Percentiles rank a stretch among this genome's conserved stretches.
phyloP scores from a whole-genome alignment of 2,113 vertebrate genomes.

The Dipodomys stephensi region DNA sequence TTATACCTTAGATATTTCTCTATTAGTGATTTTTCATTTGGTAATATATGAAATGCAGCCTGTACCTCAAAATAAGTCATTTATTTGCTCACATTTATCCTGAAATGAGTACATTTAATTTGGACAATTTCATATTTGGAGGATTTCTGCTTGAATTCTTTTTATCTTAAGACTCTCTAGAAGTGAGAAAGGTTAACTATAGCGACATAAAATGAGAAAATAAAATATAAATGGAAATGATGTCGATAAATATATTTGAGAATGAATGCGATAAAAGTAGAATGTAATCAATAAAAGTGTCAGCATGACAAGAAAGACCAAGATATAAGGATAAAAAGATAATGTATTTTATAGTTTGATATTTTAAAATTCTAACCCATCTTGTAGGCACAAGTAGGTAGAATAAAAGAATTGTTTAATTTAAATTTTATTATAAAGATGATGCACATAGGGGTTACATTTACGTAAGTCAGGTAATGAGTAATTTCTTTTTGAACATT shows the following conservation, averaged over 20 bases:
- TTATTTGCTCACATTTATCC: conserved; percentile 36
- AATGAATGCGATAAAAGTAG: conserved; percentile 45
- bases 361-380: conserved; percentile 29
- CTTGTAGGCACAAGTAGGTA: background rate
- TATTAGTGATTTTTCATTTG: conserved; percentile 1
- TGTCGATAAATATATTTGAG: conserved; percentile 56
- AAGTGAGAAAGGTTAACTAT: conserved; percentile 55
- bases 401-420: no score
- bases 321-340: conserved; percentile 11
- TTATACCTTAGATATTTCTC: background rate
- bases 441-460: no score
- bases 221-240: conserved; percentile 56
- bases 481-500: no score
- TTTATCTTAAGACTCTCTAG: conserved; percentile 45
- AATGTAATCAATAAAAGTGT: conserved; percentile 52
- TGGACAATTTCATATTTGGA: conserved; percentile 55
- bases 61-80: background rate
- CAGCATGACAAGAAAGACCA: conserved; percentile 9
- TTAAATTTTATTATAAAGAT: no score
- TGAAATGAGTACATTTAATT: conserved; percentile 57
- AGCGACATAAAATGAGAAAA: conserved; percentile 60
- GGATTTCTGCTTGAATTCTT: conserved; percentile 39
- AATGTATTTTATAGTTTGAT: conserved; percentile 8
- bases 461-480: no score
- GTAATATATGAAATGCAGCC: background rate